Conservation (phyloP, 2,888 invertebrate genomes). For the Polydrusus tereticollis region DNA sequence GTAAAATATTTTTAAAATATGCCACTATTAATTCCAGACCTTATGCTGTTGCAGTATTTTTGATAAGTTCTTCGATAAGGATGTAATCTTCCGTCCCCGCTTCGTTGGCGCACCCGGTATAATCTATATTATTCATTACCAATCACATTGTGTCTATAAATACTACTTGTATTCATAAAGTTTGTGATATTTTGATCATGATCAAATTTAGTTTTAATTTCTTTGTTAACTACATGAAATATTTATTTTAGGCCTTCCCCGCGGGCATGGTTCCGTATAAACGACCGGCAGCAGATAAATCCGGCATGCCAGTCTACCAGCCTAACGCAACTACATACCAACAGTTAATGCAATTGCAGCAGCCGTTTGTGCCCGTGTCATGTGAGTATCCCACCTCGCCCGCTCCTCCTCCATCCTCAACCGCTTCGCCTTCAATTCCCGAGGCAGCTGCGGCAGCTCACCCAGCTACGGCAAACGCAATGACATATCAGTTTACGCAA, state of each 20-base stretch:
- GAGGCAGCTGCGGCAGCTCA: conserved; percentile 53
- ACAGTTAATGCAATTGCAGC: conserved; percentile 94
- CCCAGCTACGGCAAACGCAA: conserved; percentile 55
- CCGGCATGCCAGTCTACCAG: conserved; percentile 96
- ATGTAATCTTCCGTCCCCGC: no score
- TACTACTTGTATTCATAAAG: no score
- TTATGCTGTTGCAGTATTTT: no score
- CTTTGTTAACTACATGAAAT: conserved; percentile 7
- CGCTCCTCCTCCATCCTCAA: conserved; percentile 67
- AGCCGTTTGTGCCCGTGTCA: conserved; percentile 98
- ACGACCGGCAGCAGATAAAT: conserved; percentile 96
- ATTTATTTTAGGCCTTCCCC: conserved; percentile 83
- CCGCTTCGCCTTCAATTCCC: conserved; percentile 60
- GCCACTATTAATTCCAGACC: no score
- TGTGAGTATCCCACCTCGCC: conserved; percentile 94
- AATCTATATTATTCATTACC: no score
- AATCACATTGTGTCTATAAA: no score
- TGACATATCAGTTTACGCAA: conserved; percentile 24
- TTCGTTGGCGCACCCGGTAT: no score
- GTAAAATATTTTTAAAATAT: no score
- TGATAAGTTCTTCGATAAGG: no score
- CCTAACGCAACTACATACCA: conserved; percentile 92
- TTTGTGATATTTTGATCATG: conserved; percentile 3
- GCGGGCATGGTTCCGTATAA: conserved; percentile 97
- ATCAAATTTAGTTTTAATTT: background rate